These are phyloP conservation scores for Matsumyia berberina DNA, from an alignment of 2,888 invertebrate genomes.

Conservation along the genomic window DNA sequence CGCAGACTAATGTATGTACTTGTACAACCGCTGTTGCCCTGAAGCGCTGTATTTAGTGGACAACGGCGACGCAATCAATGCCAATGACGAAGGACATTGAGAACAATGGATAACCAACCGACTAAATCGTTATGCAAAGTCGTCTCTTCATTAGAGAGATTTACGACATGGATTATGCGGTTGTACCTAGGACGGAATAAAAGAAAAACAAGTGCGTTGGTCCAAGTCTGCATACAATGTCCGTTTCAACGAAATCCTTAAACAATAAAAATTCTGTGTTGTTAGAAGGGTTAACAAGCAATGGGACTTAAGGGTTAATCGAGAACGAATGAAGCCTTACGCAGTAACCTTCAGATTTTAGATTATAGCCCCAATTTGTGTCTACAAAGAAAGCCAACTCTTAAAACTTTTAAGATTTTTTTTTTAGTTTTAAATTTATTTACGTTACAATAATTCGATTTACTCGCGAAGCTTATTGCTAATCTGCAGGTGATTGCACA, in stretches of 20 bases:
- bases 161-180: slow-evolving; percentile 52
- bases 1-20: slow-evolving; percentile 25
- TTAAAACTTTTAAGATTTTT: no score
- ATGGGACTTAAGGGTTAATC: not conserved
- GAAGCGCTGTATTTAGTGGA: slow-evolving; percentile 34
- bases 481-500: no score
- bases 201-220: not conserved
- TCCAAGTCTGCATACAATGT: slow-evolving; percentile 14
- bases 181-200: not conserved
- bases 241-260: slow-evolving; percentile 1
- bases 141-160: slow-evolving; percentile 48
- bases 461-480: no score
- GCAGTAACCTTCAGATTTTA: no score
- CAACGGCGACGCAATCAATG: slow-evolving; percentile 40
- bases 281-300: slow-evolving; percentile 24
- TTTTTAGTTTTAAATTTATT: no score
- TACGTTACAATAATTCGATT: no score
- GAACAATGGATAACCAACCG: slow-evolving; percentile 41
- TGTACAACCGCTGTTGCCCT: slow-evolving; percentile 1
- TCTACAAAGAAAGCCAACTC: no score
- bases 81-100: slow-evolving; percentile 38
- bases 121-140: slow-evolving; percentile 44
- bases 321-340: no score
- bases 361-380: no score
- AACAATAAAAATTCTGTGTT: slow-evolving; percentile 28